Evolutionary conservation across 2,797 vertebrate species (phyloP).

Genomic region (Uromys caudimaculatus): DNA sequence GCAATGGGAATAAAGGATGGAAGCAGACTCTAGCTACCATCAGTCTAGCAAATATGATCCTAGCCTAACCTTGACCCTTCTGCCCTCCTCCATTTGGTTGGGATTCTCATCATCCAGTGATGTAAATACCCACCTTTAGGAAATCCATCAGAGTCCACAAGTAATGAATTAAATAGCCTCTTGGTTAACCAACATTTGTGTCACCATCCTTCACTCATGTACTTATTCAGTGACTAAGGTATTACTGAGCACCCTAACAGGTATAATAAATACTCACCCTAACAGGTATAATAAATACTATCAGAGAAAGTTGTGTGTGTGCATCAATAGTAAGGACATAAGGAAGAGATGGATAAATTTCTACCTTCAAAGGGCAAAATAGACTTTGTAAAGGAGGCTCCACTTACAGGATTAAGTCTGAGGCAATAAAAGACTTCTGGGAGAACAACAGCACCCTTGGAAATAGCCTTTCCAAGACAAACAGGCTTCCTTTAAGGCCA

Average conservation of each 20-base stretch:
- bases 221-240: background rate
- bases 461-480: background rate
- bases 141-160: conserved; percentile 34
- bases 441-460: background rate
- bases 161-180: background rate
- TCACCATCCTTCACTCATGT: background rate
- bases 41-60: background rate
- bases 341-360: background rate
- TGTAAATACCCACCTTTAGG: background rate
- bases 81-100: background rate
- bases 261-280: background rate
- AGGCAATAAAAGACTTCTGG: background rate
- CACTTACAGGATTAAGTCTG: background rate
- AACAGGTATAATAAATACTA: background rate
- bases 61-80: conserved; percentile 13
- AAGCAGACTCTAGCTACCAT: background rate
- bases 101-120: background rate
- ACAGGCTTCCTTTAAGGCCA: background rate
- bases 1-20: background rate
- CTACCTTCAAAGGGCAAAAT: conserved; percentile 19
- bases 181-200: background rate
- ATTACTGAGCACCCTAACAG: background rate
- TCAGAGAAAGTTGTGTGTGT: background rate
- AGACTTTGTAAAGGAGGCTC: background rate
- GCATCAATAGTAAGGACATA: background rate